These are phyloP conservation scores for Eulemur mongoz DNA, from an alignment of 2,797 vertebrate genomes.

Conservation along the genomic window DNA sequence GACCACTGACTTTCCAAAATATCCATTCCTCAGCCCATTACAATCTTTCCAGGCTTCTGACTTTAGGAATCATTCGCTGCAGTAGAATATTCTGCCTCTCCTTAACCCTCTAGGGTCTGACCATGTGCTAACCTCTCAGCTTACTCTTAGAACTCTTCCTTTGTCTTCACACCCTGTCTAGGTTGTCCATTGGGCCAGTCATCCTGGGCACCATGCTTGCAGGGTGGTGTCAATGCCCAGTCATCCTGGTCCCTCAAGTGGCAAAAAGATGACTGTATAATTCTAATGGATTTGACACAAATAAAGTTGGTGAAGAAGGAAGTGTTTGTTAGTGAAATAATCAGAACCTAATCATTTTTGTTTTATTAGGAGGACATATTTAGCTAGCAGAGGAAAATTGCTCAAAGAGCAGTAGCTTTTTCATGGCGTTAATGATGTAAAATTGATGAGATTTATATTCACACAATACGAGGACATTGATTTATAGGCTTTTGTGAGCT, in stretches of 20 bases:
- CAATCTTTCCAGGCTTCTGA: not conserved
- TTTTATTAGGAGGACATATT: constrained; percentile 58
- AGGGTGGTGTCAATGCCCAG: not conserved
- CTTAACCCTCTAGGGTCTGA: not conserved
- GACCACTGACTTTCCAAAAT: not conserved
- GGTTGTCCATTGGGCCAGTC: not conserved
- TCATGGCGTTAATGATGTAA: constrained; percentile 68
- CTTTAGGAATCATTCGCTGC: not conserved
- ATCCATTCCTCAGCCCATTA: not conserved
- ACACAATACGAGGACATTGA: constrained; percentile 79
- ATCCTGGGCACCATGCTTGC: not conserved
- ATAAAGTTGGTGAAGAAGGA: constrained; percentile 29
- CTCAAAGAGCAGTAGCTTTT: constrained; percentile 62
- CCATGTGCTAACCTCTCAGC: not conserved
- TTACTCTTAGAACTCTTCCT: not conserved
- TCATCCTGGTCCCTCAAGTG: not conserved
- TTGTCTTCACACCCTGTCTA: not conserved
- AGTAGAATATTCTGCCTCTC: not conserved
- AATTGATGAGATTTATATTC: constrained; percentile 82
- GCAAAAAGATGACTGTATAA: not conserved
- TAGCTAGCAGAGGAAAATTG: constrained; percentile 61
- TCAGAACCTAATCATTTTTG: constrained; percentile 22
- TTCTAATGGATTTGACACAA: not conserved
- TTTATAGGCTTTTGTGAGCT: constrained; percentile 80
- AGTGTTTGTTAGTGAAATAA: constrained; percentile 37